Base-by-base conservation (phyloP, 2,113 vertebrate species). In the Tetrao urogallus region DNA sequence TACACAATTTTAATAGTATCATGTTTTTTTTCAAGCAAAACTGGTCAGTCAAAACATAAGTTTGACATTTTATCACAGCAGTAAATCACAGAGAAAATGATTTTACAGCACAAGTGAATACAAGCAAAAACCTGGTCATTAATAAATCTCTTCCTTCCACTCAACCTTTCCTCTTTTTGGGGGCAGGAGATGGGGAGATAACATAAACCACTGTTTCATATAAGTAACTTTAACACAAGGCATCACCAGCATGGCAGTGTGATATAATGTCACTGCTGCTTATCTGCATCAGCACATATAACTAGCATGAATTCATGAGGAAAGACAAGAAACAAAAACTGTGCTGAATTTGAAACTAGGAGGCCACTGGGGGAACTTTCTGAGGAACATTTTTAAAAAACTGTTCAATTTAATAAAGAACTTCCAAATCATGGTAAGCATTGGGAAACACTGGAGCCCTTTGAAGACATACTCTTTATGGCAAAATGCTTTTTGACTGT, bases 131-230 rank as follows among this genome's bases (percentile, higher is more conserved):
- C 17, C 10, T 28, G 42, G 74, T 77, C 74, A 57, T 57, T 85
- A 24, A 47, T 42, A 63, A 74, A 82, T 65, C 58, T 75, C 54
- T 79, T 84, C 40, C 50, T 21, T 86, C 34, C 28, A 27, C 87
- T 70, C 58, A 8, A 13, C 47, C 36, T 22, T 54, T 48, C 19
- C 77, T 79, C 30, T 48, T 80, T 86, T 60, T 0, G 0, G 34
- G 71, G 80, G 36, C 65, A 91, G 15, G 48, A 50, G 32, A 64
- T 60, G 42, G 24, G 21, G 71, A 40, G 58, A 78, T 83, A 66
- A 92, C 18, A 22, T 34, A 88, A 91, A 48, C 5, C 13, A 10
- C 36, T 13, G 11, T 81, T 96, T 81, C 76, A 89, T 78, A 50
- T 27, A 88, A 95, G 48, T 80, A 82, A 77, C 43, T 92, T 74